Evolutionary conservation across 1,140 invertebrate species (phyloP).

Genomic region (Cotesia chilonis): DNA sequence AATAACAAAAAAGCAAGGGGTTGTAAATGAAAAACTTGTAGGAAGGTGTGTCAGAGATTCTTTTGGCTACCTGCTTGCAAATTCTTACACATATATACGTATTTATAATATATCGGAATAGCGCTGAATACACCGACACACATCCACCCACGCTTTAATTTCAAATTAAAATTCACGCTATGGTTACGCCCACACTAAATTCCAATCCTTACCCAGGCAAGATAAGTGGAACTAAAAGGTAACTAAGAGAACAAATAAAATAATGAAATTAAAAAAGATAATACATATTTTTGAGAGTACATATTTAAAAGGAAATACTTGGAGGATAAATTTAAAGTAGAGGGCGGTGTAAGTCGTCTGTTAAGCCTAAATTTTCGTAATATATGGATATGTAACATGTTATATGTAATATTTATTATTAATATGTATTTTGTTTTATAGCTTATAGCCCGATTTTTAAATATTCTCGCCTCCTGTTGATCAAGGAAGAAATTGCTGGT

Average conservation of each 20-base stretch:
- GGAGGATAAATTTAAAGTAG: no score
- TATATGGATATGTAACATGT: conserved; percentile 20
- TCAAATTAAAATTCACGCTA: conserved; percentile 58
- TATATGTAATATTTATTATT: neutral
- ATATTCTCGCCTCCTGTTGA: neutral
- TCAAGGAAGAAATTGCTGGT: conserved; percentile 13
- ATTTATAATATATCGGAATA: neutral
- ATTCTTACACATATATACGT: conserved; percentile 14
- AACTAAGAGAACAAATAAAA: neutral
- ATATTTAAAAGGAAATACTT: neutral
- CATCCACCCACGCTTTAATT: conserved; percentile 51
- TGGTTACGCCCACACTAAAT: conserved; percentile 45
- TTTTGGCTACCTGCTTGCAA: conserved; percentile 45
- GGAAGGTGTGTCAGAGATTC: conserved; percentile 44
- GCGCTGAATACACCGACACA: conserved; percentile 7
- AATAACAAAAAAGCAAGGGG: neutral
- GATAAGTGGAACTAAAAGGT: conserved; percentile 5
- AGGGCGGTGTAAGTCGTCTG: neutral
- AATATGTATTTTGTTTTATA: conserved; percentile 1
- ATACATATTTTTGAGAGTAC: neutral
- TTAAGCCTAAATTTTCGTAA: neutral
- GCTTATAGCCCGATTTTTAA: neutral
- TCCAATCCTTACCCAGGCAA: conserved; percentile 15
- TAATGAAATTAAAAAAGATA: neutral
- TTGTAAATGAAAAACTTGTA: conserved; percentile 13